Evolutionary conservation across 1,140 invertebrate species (phyloP).

Genomic region (Ceratosolen solmsi): DNA sequence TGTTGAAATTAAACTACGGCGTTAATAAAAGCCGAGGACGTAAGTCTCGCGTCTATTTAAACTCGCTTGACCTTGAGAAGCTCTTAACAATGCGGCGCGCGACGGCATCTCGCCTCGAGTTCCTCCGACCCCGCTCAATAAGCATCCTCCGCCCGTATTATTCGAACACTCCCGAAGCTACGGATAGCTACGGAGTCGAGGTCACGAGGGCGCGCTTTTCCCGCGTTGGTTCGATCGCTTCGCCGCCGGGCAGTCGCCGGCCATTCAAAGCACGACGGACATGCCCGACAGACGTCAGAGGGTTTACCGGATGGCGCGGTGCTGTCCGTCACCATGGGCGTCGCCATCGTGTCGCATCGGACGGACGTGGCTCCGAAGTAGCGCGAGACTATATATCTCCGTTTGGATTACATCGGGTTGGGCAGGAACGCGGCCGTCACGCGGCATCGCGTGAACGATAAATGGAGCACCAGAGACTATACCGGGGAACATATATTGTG

Average conservation of each 20-base stretch:
- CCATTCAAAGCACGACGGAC: too few relatives aligned
- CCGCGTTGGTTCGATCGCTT: not conserved
- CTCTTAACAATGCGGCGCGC: too few relatives aligned
- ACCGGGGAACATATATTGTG: too few relatives aligned
- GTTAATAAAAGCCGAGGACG: too few relatives aligned
- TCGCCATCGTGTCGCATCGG: conserved; percentile 48
- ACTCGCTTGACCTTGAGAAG: too few relatives aligned
- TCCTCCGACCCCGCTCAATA: too few relatives aligned
- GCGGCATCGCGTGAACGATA: conserved; percentile 5
- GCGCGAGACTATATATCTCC: conserved; percentile 55
- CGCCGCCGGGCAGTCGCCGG: too few relatives aligned
- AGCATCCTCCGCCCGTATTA: too few relatives aligned
- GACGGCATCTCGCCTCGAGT: too few relatives aligned
- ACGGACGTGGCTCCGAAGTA: conserved; percentile 39
- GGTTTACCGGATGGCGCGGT: conserved; percentile 64
- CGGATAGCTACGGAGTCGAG: not conserved
- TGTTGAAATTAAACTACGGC: too few relatives aligned
- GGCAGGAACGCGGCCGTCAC: conserved; percentile 56
- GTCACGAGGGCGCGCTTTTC: not conserved
- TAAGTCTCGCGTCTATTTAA: too few relatives aligned
- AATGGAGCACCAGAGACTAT: conserved; percentile 27
- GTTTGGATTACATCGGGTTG: conserved; percentile 68
- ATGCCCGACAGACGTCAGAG: conserved; percentile 21
- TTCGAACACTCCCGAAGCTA: too few relatives aligned
- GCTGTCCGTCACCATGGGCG: conserved; percentile 66